A percentile compares a stretch with the other conserved stretches of the same genome.
phyloP scores from a whole-genome alignment of 2,797 vertebrate species.

The Sebastolobus altivelis region DNA sequence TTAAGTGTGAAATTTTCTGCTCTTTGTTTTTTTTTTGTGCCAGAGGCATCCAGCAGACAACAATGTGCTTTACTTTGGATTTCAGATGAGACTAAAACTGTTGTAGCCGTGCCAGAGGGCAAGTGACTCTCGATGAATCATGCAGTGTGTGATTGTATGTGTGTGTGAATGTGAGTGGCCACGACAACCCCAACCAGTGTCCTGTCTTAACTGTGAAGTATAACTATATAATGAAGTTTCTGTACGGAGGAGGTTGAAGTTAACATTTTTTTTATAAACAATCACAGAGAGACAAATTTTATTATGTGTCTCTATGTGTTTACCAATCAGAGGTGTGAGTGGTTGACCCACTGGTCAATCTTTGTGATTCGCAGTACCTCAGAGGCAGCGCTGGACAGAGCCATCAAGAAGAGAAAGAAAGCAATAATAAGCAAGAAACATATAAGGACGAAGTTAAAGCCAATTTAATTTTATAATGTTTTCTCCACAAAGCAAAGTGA shows the following conservation, averaged over 20 bases:
- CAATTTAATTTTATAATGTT: conserved; percentile 54
- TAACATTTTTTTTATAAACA: conserved; percentile 51
- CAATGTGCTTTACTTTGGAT: conserved; percentile 70
- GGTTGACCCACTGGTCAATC: conserved; percentile 43
- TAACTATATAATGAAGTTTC: conserved; percentile 60
- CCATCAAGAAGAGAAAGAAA: conserved; percentile 62
- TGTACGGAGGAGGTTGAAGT: conserved; percentile 43
- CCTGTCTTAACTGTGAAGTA: conserved; percentile 79
- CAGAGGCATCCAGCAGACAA: conserved; percentile 72
- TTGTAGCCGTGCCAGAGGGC: conserved; percentile 66
- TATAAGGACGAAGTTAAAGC: conserved; percentile 50
- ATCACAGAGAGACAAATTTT: conserved; percentile 59
- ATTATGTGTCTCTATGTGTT: conserved; percentile 59
- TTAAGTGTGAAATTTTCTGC: conserved; percentile 64
- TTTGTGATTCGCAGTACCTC: conserved; percentile 40
- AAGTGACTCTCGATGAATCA: conserved; percentile 60
- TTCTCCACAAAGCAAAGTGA: conserved; percentile 44
- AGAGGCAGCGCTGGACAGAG: conserved; percentile 43
- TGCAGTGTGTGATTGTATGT: conserved; percentile 44
- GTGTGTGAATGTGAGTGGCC: conserved; percentile 49
- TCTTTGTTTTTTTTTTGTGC: conserved; percentile 53
- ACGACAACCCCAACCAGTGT: conserved; percentile 73
- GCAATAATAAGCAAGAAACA: conserved; percentile 73
- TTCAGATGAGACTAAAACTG: conserved; percentile 64
- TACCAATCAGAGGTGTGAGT: conserved; percentile 59